Evolutionary conservation across 2,797 vertebrate species (phyloP).

Genomic region (Notolepis coatsorum): DNA sequence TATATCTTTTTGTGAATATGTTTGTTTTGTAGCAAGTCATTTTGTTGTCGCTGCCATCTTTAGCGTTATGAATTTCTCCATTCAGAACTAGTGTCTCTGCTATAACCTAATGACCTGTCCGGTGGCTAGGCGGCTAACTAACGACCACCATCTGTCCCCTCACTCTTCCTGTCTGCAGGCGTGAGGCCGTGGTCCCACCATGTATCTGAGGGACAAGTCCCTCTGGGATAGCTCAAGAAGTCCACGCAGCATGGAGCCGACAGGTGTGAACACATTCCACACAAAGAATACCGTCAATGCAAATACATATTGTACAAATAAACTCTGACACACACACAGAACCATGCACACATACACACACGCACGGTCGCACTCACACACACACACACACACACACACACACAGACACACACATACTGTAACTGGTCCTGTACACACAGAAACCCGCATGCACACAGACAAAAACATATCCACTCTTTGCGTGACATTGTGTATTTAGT

Average conservation of each 20-base stretch:
- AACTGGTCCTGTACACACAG: no score
- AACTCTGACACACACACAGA: background rate
- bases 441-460: no score
- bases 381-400: conserved; percentile 8
- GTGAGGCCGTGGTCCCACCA: conserved; percentile 27
- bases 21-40: no score
- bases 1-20: no score
- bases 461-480: background rate
- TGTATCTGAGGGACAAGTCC: conserved; percentile 47
- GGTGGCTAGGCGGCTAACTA: background rate
- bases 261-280: conserved; percentile 54
- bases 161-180: conserved; percentile 40
- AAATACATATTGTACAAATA: background rate
- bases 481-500: background rate
- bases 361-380: background rate
- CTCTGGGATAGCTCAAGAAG: conserved; percentile 52
- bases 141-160: background rate
- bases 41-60: no score
- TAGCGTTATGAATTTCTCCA: no score
- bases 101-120: background rate
- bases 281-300: no score
- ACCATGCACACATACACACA: background rate
- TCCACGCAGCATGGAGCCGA: conserved; percentile 58
- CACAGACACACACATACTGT: no score
- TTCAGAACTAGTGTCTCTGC: background rate